Conservation (phyloP, 2,888 invertebrate genomes). For the Scelioninae gen. 1 region DNA sequence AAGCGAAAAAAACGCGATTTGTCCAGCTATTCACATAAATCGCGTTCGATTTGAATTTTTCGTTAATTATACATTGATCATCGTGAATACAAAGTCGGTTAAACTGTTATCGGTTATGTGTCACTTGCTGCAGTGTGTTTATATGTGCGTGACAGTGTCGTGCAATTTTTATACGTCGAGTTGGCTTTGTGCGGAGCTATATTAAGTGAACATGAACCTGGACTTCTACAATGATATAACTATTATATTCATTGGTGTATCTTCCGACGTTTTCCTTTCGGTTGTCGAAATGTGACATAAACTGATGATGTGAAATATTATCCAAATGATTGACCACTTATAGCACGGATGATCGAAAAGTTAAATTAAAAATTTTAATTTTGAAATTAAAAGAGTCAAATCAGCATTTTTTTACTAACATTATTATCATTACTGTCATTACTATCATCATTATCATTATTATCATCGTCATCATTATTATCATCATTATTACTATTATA, state of each 20-base stretch:
- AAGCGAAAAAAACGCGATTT: constrained; percentile 5
- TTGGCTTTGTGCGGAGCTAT: constrained; percentile 48
- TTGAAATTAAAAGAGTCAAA: too few species aligned
- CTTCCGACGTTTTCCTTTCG: constrained; percentile 60
- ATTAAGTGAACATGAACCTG: constrained; percentile 38
- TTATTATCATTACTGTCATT: too few species aligned
- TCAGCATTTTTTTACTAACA: too few species aligned
- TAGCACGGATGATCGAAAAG: constrained; percentile 19
- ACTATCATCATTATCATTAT: too few species aligned
- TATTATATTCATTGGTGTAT: constrained; percentile 51
- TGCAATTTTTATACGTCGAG: constrained; percentile 55
- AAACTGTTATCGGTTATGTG: constrained; percentile 57
- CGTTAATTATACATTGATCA: constrained; percentile 54
- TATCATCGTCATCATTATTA: too few species aligned
- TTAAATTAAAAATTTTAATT: too few species aligned
- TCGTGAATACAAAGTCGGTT: constrained; percentile 34
- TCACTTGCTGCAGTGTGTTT: constrained; percentile 32
- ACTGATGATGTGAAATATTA: constrained; percentile 52
- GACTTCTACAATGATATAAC: constrained; percentile 32
- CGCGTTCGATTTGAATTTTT: constrained; percentile 32
- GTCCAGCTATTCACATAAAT: constrained; percentile 28
- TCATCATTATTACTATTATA: too few species aligned
- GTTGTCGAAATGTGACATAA: constrained; percentile 47
- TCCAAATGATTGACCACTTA: constrained; percentile 48
- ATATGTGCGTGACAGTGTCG: constrained; percentile 58